Base-by-base conservation (phyloP, 2,113 vertebrate genomes). In the Macaca nemestrina region DNA sequence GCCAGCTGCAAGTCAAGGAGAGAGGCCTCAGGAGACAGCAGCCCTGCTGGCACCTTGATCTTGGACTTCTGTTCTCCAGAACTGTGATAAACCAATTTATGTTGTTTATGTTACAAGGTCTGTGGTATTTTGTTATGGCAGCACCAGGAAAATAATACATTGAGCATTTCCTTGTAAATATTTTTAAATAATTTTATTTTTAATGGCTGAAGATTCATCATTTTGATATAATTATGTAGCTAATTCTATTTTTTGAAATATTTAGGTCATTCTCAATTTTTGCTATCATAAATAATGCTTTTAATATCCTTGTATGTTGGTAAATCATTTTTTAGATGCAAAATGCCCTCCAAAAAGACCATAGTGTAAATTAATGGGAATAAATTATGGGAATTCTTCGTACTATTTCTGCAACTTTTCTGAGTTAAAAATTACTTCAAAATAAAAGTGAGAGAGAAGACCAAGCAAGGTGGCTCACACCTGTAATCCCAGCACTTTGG, bases 261-360 rank as follows among this genome's bases (percentile, higher is more conserved):
- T 75, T 96, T 73, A 93, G n/a, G 48, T 91, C 81, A 95, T 48
- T 94, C 25, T 4, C n/a, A 95, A 81, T 73, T 92, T 96, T 81
- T 79, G 1, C 40, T 88, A 8, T 67, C 73, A 91, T 52, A 81
- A 90, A 94, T 85, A 92, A 95, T 92, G 30, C 11, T 91, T 68
- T 85, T 75, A 93, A 91, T 70, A 82, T 43, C 23, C 11, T 64
- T 92, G 23, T 23, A 76, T 84, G n/a, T 78, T 93, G 27, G 1
- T 23, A 92, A 96, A 81, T 88, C 52, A 91, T 50, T 88, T 75
- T 92, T 95, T 79, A 96, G 45, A 50, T 75, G 32, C 40, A 92
- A 95, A 88, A 86, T 78, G 25, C 11, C 25, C 72, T 85, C 70
- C 38, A 48, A 92, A 79, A 94, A 59, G 40, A 70, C 45, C 22